A percentile compares a stretch with the other conserved stretches of the same genome.
phyloP scores from a whole-genome alignment of 2,113 vertebrate species.

The Aegithalos caudatus region DNA sequence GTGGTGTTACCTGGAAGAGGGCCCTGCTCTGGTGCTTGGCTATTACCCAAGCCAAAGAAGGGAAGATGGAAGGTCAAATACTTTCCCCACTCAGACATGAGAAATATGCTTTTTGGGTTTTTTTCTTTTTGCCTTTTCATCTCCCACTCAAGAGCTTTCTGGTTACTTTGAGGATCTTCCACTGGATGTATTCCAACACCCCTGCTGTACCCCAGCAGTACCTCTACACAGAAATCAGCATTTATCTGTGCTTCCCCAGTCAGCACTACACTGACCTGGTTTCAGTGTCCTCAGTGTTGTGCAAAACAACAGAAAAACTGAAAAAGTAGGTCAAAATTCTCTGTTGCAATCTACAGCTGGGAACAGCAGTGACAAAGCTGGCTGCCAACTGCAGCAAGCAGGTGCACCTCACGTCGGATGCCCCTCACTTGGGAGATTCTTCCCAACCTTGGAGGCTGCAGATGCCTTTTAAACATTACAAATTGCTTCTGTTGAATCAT shows the following conservation, averaged over 20 bases:
- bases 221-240: background rate
- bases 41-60: background rate
- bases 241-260: background rate
- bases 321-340: constrained; percentile 5
- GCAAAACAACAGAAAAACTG: constrained; percentile 7
- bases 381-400: background rate
- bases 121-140: background rate
- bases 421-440: background rate
- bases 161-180: background rate
- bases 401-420: rapidly evolving
- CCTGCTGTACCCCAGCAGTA: background rate
- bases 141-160: background rate
- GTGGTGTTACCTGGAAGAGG: background rate
- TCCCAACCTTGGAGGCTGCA: background rate
- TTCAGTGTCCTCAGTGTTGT: background rate
- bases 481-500: background rate
- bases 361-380: background rate
- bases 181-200: background rate
- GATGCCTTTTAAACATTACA: background rate
- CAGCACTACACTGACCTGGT: background rate
- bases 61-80: background rate
- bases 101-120: background rate
- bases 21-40: background rate
- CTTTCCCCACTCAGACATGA: background rate
- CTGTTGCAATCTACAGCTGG: background rate